A percentile compares a stretch with the other conserved stretches of the same genome.
These are phyloP conservation scores for Campoletis sonorensis DNA, from an alignment of 1,140 invertebrate species.

Conservation along the genomic window DNA sequence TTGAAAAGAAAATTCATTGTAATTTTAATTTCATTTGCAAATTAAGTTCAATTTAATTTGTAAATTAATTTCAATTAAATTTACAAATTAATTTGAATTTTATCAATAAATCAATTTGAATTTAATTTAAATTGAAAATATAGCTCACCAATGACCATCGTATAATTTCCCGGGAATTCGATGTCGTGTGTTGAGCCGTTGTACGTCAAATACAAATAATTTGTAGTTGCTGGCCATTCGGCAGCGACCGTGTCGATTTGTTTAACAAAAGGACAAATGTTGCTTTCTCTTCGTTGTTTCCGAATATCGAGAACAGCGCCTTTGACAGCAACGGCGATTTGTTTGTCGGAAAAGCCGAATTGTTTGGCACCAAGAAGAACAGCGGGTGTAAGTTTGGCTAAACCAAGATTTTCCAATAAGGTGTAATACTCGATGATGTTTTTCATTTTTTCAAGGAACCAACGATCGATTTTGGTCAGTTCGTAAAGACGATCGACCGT, in stretches of 20 bases:
- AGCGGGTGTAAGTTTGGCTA: slow-evolving; percentile 78
- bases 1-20: no score
- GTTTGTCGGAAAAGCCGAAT: slow-evolving; percentile 98
- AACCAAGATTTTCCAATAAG: slow-evolving; percentile 80
- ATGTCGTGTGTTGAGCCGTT: slow-evolving; percentile 94
- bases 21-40: no score
- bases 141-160: slow-evolving; percentile 86
- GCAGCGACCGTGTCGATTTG: slow-evolving; percentile 99
- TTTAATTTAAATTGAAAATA: slow-evolving; percentile 37
- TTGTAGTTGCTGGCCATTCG: slow-evolving; percentile 98
- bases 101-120: no score
- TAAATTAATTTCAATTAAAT: no score
- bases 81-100: no score
- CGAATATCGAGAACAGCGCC: slow-evolving; percentile 90
- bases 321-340: slow-evolving; percentile 92
- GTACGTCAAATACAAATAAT: slow-evolving; percentile 98
- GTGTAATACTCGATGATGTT: slow-evolving; percentile 90
- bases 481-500: slow-evolving; percentile 90
- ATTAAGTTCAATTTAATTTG: no score
- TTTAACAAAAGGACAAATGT: slow-evolving; percentile 93
- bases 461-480: slow-evolving; percentile 97
- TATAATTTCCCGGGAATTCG: slow-evolving; percentile 86
- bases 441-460: slow-evolving; percentile 97
- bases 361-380: slow-evolving; percentile 91
- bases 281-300: slow-evolving; percentile 83